Evolutionary conservation across 2,113 vertebrate genomes (phyloP), one percentile per base, ranked within the genome.

Genomic region (Delphinus delphis): DNA sequence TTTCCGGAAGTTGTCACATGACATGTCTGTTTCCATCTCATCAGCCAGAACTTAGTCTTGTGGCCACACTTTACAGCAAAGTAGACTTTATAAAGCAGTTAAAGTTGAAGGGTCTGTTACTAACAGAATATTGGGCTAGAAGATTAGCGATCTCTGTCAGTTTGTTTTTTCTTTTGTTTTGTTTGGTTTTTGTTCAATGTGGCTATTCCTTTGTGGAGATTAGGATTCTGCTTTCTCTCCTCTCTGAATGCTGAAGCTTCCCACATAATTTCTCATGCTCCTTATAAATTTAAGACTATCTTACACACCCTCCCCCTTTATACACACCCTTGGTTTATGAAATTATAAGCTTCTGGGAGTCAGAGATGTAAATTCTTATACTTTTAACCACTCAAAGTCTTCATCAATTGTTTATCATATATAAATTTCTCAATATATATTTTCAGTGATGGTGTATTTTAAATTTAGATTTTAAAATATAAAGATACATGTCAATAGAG

Each of bases 401-500:
- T 76, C 68, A 86, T 76, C 15, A 11, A 70, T 88, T 88, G 50
- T 47, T 77, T 87, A 55, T 62, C 38, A 68, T 41, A 41, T 20
- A 60, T 70, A 44, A 21, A 53, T 50, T 58, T 82, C 33, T 60
- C 21, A 31, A 60, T 47, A 58, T 23, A 28, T n/a, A 63, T 85
- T 33, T 67, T 82, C 26, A 14, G 14, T 36, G 28, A 44, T 65
- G 20, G 2, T 85, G 15, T 87, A 77, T 65, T 63, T 91, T 93
- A 63, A 81, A 88, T 96, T 86, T 95, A 76, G 28, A 93, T 95
- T 88, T 96, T 95, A 93, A 88, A 90, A 81, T 13, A 65, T 44
- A 58, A 74, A 70, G 88, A 41, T 9, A 94, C 55, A 41, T 20
- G 62, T 70, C 79, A 41, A 38, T 50, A 89, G 36, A n/a, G 8